Conservation (phyloP, 2,797 vertebrate genomes). For the Pempheris klunzingeri region DNA sequence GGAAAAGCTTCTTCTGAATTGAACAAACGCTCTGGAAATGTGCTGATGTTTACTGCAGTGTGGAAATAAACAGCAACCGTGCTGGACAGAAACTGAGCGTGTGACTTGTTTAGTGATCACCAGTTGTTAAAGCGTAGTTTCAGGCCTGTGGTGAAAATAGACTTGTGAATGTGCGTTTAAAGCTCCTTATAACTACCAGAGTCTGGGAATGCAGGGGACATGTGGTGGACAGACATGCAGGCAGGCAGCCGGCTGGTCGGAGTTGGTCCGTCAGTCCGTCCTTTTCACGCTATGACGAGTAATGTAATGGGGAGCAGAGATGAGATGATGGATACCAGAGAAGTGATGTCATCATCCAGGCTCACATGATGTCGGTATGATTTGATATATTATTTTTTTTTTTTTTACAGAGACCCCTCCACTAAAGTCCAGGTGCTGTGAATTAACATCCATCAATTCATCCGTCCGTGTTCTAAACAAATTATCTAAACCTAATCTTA, state of each 20-base stretch:
- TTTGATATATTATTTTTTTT: too few relatives aligned
- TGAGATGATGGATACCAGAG: constrained; percentile 61
- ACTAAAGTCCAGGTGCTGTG: constrained; percentile 31
- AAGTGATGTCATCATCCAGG: constrained; percentile 52
- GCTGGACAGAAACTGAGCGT: constrained; percentile 19
- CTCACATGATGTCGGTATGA: constrained; percentile 35
- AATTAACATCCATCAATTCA: constrained; percentile 38
- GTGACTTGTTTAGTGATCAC: constrained; percentile 51
- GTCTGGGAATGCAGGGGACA: constrained; percentile 77
- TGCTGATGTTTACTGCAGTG: constrained; percentile 11
- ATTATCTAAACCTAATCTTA: constrained; percentile 14
- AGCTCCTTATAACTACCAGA: constrained; percentile 63
- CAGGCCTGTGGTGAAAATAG: constrained; percentile 67
- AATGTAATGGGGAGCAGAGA: constrained; percentile 55
- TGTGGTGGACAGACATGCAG: constrained; percentile 63
- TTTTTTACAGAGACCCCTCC: constrained; percentile 13
- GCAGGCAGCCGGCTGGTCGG: constrained; percentile 43
- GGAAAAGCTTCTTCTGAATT: not conserved
- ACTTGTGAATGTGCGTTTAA: constrained; percentile 62
- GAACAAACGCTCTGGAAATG: constrained; percentile 14
- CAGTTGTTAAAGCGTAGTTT: constrained; percentile 53
- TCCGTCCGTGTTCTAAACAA: constrained; percentile 25
- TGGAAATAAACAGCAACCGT: constrained; percentile 19
- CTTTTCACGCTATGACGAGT: constrained; percentile 54
- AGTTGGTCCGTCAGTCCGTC: constrained; percentile 18